Conservation (phyloP, 2,797 vertebrate genomes). For the Xenentodon cancila region DNA sequence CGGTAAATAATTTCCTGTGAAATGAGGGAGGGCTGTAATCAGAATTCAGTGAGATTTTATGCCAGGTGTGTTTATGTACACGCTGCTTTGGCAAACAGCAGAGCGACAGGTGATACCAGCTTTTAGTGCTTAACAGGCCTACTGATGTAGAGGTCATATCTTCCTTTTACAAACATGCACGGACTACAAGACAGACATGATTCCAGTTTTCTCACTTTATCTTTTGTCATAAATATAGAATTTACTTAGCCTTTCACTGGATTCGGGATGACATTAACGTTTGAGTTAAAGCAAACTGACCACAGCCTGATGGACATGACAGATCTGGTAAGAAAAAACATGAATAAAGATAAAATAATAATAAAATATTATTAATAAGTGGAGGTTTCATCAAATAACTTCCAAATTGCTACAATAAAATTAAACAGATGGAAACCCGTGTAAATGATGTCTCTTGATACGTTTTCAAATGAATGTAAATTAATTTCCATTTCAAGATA, state of each 20-base stretch:
- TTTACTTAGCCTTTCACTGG: slow-evolving; percentile 23
- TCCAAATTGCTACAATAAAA: slow-evolving; percentile 56
- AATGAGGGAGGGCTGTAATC: slow-evolving; percentile 71
- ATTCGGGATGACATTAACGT: slow-evolving; percentile 10
- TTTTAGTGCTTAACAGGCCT: slow-evolving; percentile 66
- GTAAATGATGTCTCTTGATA: slow-evolving; percentile 59
- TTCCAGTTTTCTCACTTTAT: slow-evolving; percentile 39
- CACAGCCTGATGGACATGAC: too few species aligned
- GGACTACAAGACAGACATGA: slow-evolving; percentile 18
- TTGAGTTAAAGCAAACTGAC: too few species aligned
- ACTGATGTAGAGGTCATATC: slow-evolving; percentile 63
- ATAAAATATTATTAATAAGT: slow-evolving; percentile 23
- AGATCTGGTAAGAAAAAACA: slow-evolving; percentile 4
- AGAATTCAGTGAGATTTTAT: slow-evolving; percentile 65
- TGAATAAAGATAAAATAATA: slow-evolving; percentile 2
- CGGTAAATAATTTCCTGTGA: slow-evolving; percentile 79
- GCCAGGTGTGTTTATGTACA: slow-evolving; percentile 75
- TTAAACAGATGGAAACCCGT: slow-evolving; percentile 43
- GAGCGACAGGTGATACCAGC: slow-evolving; percentile 71
- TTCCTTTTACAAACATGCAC: slow-evolving; percentile 60
- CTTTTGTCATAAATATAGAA: slow-evolving; percentile 12
- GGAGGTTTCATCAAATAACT: slow-evolving; percentile 49
- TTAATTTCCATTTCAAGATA: slow-evolving; percentile 43
- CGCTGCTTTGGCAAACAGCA: slow-evolving; percentile 68
- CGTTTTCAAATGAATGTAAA: slow-evolving; percentile 52